phyloP scores from a whole-genome alignment of 30 jellyfish, hydroid and myxozoan genomes.

The Clytia hemisphaerica region DNA sequence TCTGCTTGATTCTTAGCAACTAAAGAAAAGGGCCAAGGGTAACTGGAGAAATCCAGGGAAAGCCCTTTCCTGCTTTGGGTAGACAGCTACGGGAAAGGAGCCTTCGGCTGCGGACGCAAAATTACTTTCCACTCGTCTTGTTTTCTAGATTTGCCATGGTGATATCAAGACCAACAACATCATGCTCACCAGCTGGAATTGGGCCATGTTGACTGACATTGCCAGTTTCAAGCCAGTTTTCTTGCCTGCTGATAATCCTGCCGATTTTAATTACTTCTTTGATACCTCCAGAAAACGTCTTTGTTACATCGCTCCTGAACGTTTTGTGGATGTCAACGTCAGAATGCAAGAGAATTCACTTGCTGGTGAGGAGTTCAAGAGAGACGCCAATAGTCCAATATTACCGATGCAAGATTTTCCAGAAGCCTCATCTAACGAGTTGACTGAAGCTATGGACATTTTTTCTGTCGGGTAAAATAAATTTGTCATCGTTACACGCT shows the following conservation, averaged over 20 bases:
- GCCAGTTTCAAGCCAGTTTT: conserved; percentile 94
- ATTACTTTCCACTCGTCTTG: too few relatives aligned
- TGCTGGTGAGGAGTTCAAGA: conserved; percentile 31
- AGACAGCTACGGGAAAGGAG: too few relatives aligned
- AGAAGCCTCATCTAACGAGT: conserved; percentile 55
- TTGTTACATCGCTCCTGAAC: conserved; percentile 97
- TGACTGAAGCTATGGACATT: conserved; percentile 84
- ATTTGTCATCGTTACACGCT: neutral
- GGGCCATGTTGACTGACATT: conserved; percentile 83
- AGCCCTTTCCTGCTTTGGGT: too few relatives aligned
- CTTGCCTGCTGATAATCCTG: conserved; percentile 93
- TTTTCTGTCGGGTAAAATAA: conserved; percentile 84
- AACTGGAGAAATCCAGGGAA: too few relatives aligned
- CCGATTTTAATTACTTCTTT: conserved; percentile 91
- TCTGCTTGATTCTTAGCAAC: too few relatives aligned
- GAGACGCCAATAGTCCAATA: conserved; percentile 44
- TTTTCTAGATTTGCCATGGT: conserved; percentile 82
- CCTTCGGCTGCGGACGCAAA: too few relatives aligned
- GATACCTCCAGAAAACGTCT: conserved; percentile 95
- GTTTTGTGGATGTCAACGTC: conserved; percentile 75
- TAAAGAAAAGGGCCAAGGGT: too few relatives aligned
- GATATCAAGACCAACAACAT: conserved; percentile 86
- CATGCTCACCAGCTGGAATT: conserved; percentile 90
- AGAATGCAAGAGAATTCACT: conserved; percentile 31
- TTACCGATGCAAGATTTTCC: conserved; percentile 79